These are phyloP conservation scores for Salmo trutta DNA, from an alignment of 2,797 vertebrate species.

Conservation along the genomic window DNA sequence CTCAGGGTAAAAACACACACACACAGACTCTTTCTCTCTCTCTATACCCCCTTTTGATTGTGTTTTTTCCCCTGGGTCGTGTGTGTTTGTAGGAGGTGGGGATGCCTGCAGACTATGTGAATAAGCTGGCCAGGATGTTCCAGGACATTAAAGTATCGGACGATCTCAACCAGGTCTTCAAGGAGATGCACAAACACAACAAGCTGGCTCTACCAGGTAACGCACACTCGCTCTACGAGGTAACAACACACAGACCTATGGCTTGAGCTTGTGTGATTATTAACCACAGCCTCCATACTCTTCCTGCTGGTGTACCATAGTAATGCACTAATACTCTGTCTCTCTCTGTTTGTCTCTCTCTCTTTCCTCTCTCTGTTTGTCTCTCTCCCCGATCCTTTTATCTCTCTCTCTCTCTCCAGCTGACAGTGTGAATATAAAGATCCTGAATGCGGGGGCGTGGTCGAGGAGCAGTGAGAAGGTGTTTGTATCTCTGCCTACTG, in stretches of 20 bases:
- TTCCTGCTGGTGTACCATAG: background rate
- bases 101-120: constrained; percentile 91
- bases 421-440: constrained; percentile 92
- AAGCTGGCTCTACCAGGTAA: constrained; percentile 89
- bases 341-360: too few species aligned
- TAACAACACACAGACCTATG: background rate
- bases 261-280: background rate
- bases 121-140: constrained; percentile 91
- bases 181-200: constrained; percentile 94
- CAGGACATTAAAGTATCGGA: constrained; percentile 92
- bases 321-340: background rate
- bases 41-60: background rate
- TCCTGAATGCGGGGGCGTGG: constrained; percentile 90
- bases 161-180: constrained; percentile 91
- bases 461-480: constrained; percentile 90
- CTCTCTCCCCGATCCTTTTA: background rate
- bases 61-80: background rate
- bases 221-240: background rate
- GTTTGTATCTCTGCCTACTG: constrained; percentile 87
- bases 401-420: constrained; percentile 61
- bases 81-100: constrained; percentile 81
- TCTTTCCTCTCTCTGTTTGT: background rate
- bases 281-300: background rate
- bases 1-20: constrained; percentile 77
- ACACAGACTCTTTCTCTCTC: background rate